Evolutionary conservation across 2,113 vertebrate genomes (phyloP), one percentile per base, ranked within the genome.

Genomic region (Reinhardtius hippoglossoides): DNA sequence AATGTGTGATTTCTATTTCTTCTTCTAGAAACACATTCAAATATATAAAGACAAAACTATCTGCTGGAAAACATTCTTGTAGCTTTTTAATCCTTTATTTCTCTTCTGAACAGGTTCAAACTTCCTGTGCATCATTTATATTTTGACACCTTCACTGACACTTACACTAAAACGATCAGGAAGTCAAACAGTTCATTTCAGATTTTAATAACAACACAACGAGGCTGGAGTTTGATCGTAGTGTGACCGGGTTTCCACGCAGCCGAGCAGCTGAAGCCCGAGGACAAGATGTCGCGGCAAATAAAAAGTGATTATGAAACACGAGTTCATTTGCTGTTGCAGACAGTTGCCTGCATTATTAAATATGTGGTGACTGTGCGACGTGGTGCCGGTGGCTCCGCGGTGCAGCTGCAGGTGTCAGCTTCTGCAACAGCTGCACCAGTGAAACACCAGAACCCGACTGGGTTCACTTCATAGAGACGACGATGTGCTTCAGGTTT

Each of bases 261-360:
- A 31, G 31, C 13, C 6, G 21, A 64, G n/a, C 40, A 52, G 40
- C 24, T 8, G 8, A 52, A 67, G 79, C 82, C 82, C 26, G 6
- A 66, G 78, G 78, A 80, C 50, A 63, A 58, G 21, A 37, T 52
- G 61, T 64, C 12, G 13, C 72, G 27, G 69, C 23, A 76, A 56
- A 74, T 61, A 56, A 74, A 23, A 84, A n/a, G 23, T 26, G 66
- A 72, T 84, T 71, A 56, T 71, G 50, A 82, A 82, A 81, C 76
- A 78, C 23, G 71, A 78, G 62, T 77, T 77, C 0, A 48, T 70
- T 67, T 68, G 58, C 67, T 54, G 78, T 16, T 67, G 71, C 76
- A 64, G 56, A 75, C 63, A 21, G 46, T 4, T 21, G 63, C 61
- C 24, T 82, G 35, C 79, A 87, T 87, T 86, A 84, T 84, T 84